phyloP scores from a whole-genome alignment of 2,797 vertebrate species.

The Alosa sapidissima region DNA sequence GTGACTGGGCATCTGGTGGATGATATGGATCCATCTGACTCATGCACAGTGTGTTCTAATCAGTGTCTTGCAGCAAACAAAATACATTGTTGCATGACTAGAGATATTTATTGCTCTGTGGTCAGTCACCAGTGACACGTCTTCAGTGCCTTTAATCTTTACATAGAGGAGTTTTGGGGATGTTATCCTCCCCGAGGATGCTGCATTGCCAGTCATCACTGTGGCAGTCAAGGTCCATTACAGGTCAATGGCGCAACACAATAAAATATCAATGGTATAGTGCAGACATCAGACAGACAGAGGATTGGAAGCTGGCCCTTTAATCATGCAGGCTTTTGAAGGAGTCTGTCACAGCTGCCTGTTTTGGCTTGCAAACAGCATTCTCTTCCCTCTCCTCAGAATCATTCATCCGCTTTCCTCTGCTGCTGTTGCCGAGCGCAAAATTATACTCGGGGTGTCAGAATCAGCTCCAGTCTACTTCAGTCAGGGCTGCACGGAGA shows the following conservation, averaged over 20 bases:
- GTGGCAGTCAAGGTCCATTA: background rate
- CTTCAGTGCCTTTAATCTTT: background rate
- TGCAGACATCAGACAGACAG: background rate
- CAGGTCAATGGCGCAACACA: background rate
- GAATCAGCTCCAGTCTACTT: background rate
- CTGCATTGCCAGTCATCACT: background rate
- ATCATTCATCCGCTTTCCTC: background rate
- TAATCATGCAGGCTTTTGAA: background rate
- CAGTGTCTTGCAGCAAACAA: background rate
- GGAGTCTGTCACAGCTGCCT: background rate
- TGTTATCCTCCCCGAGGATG: background rate
- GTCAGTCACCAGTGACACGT: background rate
- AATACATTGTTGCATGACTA: background rate
- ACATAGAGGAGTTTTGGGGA: background rate
- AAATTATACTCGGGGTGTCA: background rate
- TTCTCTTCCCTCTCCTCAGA: background rate
- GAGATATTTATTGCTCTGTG: background rate
- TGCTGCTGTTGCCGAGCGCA: background rate
- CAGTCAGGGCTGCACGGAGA: background rate
- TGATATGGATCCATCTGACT: background rate
- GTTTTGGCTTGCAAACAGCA: background rate
- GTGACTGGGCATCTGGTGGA: background rate
- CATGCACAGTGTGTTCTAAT: background rate
- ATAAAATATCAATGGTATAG: background rate
- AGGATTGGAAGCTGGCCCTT: background rate